phyloP scores from a whole-genome alignment of 2,797 vertebrate species.

The Neosilurus mollespiculum region DNA sequence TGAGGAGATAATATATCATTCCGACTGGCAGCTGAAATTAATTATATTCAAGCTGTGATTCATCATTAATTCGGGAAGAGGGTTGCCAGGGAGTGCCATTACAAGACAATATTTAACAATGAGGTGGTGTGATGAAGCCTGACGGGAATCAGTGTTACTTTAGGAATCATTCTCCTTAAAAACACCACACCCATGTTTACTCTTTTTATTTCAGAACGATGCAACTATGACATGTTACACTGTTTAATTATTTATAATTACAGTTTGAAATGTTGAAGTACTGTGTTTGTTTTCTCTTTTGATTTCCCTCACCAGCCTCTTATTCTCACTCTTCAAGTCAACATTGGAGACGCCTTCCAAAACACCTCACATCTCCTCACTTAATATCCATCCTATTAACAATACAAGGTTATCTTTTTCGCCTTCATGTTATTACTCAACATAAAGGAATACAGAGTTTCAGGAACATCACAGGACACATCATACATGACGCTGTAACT shows the following conservation, averaged over 20 bases:
- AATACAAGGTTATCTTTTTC: neutral
- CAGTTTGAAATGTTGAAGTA: neutral
- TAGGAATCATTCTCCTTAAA: neutral
- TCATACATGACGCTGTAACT: slow-evolving; percentile 36
- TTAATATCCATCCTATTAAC: neutral
- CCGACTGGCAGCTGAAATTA: neutral
- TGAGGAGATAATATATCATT: neutral
- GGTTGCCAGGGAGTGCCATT: too few species aligned
- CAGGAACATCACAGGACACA: neutral
- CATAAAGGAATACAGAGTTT: neutral
- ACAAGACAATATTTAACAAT: neutral
- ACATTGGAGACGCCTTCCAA: neutral
- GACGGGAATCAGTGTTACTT: neutral
- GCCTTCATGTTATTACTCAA: neutral
- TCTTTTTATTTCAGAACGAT: neutral
- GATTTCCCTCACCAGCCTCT: neutral
- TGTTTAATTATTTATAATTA: neutral
- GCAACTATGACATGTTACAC: neutral
- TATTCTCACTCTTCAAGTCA: neutral
- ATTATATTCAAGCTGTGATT: neutral
- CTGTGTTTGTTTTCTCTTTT: neutral
- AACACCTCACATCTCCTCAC: neutral
- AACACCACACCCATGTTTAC: neutral
- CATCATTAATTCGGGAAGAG: neutral
- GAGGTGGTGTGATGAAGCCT: neutral